phyloP scores from a whole-genome alignment of 2,113 vertebrate species.

The Syngnathus floridae region DNA sequence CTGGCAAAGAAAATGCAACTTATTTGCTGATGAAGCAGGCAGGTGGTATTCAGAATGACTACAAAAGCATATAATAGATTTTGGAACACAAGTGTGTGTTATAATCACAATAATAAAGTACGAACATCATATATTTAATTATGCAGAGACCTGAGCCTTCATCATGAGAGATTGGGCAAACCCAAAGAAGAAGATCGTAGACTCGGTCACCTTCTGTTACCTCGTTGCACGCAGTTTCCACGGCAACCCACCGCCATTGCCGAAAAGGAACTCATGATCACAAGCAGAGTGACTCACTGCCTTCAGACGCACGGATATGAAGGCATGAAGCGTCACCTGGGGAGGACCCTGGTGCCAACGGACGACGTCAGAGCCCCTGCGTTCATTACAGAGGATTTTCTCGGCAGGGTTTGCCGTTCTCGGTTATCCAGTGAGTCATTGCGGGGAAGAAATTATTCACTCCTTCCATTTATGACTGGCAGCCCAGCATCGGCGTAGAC shows the following conservation, averaged over 20 bases:
- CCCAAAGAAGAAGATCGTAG: not conserved
- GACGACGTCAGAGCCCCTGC: constrained; percentile 29
- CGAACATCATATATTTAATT: not conserved
- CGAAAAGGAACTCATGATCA: constrained; percentile 59
- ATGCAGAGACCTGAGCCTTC: not conserved
- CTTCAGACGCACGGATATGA: constrained; percentile 11
- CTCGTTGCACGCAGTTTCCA: constrained; percentile 50
- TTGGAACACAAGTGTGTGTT: not conserved
- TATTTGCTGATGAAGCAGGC: constrained; percentile 11
- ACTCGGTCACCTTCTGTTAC: constrained; percentile 41
- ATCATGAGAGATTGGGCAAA: not conserved
- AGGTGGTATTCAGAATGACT: constrained; percentile 8
- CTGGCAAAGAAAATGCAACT: constrained; percentile 16
- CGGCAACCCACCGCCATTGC: constrained; percentile 45
- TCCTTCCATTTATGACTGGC: constrained; percentile 34
- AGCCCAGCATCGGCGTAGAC: constrained; percentile 19
- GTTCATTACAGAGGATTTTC: constrained; percentile 29
- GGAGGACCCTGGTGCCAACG: constrained; percentile 27
- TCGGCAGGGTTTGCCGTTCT: constrained; percentile 31
- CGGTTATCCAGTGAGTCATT: constrained; percentile 43
- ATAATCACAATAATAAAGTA: no score
- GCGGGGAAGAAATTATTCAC: constrained; percentile 14
- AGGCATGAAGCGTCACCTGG: constrained; percentile 22
- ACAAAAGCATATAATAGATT: not conserved
- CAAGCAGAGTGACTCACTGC: constrained; percentile 54